Evolutionary conservation across 2,797 vertebrate species (phyloP).

Genomic region (Thaleichthys pacificus): DNA sequence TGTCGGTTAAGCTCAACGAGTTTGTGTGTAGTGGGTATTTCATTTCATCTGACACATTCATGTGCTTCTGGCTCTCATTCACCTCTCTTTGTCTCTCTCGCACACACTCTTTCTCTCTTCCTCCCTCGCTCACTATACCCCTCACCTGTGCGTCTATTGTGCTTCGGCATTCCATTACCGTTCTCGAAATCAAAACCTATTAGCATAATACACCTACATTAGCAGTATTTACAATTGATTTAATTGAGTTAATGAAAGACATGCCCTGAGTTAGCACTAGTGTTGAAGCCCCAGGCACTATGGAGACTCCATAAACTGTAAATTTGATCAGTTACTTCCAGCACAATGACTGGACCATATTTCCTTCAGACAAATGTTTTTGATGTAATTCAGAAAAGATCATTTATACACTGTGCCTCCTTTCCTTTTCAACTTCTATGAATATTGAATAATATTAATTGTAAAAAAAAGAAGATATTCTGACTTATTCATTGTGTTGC

Average conservation of each 20-base stretch:
- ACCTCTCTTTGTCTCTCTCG: neutral
- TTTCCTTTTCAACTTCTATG: slow-evolving; percentile 17
- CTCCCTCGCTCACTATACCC: slow-evolving; percentile 27
- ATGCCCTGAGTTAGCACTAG: neutral
- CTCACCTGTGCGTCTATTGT: neutral
- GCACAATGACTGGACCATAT: neutral
- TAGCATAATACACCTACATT: neutral
- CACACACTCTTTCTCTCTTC: neutral
- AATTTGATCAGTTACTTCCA: neutral
- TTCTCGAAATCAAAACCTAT: neutral
- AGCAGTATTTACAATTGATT: neutral
- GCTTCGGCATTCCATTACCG: neutral
- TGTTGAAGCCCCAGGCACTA: no score
- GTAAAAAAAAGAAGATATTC: slow-evolving; percentile 40
- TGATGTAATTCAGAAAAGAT: neutral
- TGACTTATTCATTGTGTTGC: slow-evolving; percentile 59
- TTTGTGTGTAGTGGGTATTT: neutral
- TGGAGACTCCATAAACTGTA: no score
- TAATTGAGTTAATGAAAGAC: neutral
- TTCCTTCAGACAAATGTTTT: neutral
- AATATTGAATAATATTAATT: slow-evolving; percentile 47
- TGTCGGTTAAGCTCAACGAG: slow-evolving; percentile 30
- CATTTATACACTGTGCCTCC: neutral
- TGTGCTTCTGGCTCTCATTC: slow-evolving; percentile 18
- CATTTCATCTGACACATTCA: slow-evolving; percentile 9